phyloP scores from a whole-genome alignment of 2,113 vertebrate species.

The Cyprinodon brontotheroides region DNA sequence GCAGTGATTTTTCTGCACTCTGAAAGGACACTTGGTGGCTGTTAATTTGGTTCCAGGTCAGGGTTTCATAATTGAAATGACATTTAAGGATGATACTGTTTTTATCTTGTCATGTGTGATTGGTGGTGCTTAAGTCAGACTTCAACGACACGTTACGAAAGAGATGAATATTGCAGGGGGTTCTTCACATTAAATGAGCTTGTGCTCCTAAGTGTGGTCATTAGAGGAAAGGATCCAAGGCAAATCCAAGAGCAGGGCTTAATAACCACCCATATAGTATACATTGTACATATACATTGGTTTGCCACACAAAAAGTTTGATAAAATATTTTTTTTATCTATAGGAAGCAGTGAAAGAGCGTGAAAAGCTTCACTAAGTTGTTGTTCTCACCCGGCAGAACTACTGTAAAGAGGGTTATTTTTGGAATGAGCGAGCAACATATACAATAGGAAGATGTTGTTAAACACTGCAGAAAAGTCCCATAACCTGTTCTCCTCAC shows the following conservation, averaged over 20 bases:
- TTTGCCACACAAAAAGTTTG: too few species aligned
- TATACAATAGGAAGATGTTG: too few species aligned
- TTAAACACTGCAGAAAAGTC: too few species aligned
- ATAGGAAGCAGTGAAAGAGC: too few species aligned
- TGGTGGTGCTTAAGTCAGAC: conserved; percentile 13
- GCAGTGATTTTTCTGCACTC: conserved; percentile 21
- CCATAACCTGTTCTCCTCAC: too few species aligned
- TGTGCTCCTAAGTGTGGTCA: conserved; percentile 8
- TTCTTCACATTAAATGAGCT: conserved; percentile 20
- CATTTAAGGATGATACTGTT: conserved; percentile 41
- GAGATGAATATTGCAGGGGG: conserved; percentile 25
- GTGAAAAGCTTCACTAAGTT: too few species aligned
- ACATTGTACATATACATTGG: too few species aligned
- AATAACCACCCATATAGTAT: background rate
- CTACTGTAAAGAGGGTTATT: too few species aligned
- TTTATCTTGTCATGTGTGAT: conserved; percentile 46
- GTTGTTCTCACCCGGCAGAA: too few species aligned
- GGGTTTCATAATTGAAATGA: conserved; percentile 46
- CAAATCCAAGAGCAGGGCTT: background rate
- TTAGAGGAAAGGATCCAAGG: background rate
- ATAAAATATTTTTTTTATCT: background rate
- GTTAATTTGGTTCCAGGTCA: conserved; percentile 51
- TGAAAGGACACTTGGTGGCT: conserved; percentile 26
- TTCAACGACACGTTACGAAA: conserved; percentile 31
- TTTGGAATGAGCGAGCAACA: too few species aligned